phyloP scores from a whole-genome alignment of 2,113 vertebrate genomes.

The Halichoeres trimaculatus region DNA sequence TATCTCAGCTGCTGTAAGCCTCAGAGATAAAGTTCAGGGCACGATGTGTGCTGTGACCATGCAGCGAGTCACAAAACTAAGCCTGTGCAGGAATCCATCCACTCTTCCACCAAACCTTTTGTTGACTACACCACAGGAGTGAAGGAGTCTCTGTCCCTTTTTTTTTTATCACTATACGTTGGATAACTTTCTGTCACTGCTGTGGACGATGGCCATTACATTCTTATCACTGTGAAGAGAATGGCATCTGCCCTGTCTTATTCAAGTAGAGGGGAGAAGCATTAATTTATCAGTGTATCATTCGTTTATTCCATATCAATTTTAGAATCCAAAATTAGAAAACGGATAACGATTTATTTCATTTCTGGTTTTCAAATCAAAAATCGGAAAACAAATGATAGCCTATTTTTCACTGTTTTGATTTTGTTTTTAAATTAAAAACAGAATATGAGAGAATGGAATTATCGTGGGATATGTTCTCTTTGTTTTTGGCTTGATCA shows the following conservation, averaged over 20 bases:
- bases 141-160: background rate
- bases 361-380: no score
- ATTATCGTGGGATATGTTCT: no score
- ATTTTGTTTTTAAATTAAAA: no score
- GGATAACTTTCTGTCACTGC: background rate
- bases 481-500: no score
- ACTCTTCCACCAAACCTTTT: slow-evolving; percentile 3
- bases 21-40: slow-evolving; percentile 49
- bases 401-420: no score
- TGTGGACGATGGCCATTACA: background rate
- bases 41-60: slow-evolving; percentile 20
- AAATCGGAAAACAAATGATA: no score
- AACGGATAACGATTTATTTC: no score
- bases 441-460: no score
- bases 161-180: background rate
- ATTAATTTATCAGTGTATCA: no score
- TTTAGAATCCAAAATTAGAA: no score
- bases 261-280: background rate
- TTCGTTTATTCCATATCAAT: no score
- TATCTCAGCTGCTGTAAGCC: slow-evolving; percentile 47
- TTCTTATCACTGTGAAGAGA: no score
- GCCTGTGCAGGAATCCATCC: slow-evolving; percentile 10
- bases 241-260: background rate
- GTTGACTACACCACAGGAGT: background rate
- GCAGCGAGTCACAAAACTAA: slow-evolving; percentile 24